Evolutionary conservation across 1,140 invertebrate genomes (phyloP), one percentile per base, ranked within the genome.

Genomic region (Monochamus saltuarius): DNA sequence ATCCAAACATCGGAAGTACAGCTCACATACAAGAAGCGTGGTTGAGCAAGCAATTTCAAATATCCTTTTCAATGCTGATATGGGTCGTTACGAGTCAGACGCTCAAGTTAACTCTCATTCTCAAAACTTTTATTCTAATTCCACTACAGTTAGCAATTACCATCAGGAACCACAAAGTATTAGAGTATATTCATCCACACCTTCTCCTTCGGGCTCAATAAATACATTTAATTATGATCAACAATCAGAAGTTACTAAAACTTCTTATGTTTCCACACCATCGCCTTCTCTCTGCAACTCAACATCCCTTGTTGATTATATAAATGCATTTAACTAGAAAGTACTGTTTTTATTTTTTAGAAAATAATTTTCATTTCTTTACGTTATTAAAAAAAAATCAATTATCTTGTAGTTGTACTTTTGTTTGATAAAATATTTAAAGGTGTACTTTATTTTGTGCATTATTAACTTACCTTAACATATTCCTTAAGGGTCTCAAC

Each of bases 121-220:
- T 49, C 9, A 55, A 55, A 55, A 35, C 46, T 49, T 55, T 49
- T 16, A 49, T 49, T 55, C 43, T 55, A 47, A 10, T 11, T 55
- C 52, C 46, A 55, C 52, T 55, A 13, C 45, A 47, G 11, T n/a
- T 47, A 47, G 17, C 11, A 11, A 47, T n/a, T 47, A 17, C 17
- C 71, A 39, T 58, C 72, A 53, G 16, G 69, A 76, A 16, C 69
- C 51, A 14, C 61, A 67, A 7, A 75, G 36, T 22, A 55, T 13
- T 67, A 29, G 78, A 45, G 29, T 55, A 17, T 69, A 40, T 56
- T 61, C 55, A 51, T 77, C 78, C 34, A 76, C 66, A 43, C 74
- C 74, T 39, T 65, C 72, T 69, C 19, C 35, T 42, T 52, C 35
- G 17, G 29, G 37, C 37, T n/a, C 8, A 38, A 38, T 9, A 1